Conservation (phyloP, 2,113 vertebrate species). For the Podarcis muralis region DNA sequence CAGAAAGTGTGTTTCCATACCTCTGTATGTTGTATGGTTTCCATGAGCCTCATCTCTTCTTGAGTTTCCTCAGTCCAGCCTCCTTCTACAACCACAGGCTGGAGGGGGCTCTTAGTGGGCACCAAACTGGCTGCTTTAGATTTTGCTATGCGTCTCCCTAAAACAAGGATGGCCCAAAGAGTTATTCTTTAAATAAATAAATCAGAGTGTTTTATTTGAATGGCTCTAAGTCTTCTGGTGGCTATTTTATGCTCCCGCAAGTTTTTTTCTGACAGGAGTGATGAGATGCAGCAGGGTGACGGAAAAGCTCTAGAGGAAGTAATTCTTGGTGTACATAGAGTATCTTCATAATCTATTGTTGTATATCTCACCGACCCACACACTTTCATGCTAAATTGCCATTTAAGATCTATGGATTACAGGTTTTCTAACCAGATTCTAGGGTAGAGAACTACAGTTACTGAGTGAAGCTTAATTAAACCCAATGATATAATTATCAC, state of each 20-base stretch:
- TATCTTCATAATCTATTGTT: not conserved
- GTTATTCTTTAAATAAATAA: not conserved
- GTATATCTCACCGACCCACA: not conserved
- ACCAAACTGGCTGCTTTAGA: slow-evolving; percentile 34
- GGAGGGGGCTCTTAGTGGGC: slow-evolving; percentile 40
- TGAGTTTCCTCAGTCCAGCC: slow-evolving; percentile 54
- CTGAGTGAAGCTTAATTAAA: slow-evolving; percentile 20
- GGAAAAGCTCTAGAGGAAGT: not conserved
- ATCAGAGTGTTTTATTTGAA: not conserved
- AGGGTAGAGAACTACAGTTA: slow-evolving; percentile 44
- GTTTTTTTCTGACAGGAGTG: not conserved
- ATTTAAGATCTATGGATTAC: slow-evolving; percentile 45
- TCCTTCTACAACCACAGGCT: slow-evolving; percentile 52
- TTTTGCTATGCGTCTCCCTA: slow-evolving; percentile 39
- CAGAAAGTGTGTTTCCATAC: slow-evolving; percentile 15
- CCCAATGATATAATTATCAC: slow-evolving; percentile 19
- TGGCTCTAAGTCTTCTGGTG: not conserved
- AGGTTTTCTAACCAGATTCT: slow-evolving; percentile 56
- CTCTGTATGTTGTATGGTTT: slow-evolving; percentile 53
- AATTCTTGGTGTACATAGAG: not conserved
- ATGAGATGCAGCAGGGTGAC: not conserved
- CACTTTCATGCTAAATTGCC: not conserved
- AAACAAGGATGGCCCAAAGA: slow-evolving; percentile 28
- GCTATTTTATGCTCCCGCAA: not conserved
- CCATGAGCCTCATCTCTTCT: slow-evolving; percentile 60